Conservation (phyloP, 1,140 invertebrate genomes). For the Bombus superbus region DNA sequence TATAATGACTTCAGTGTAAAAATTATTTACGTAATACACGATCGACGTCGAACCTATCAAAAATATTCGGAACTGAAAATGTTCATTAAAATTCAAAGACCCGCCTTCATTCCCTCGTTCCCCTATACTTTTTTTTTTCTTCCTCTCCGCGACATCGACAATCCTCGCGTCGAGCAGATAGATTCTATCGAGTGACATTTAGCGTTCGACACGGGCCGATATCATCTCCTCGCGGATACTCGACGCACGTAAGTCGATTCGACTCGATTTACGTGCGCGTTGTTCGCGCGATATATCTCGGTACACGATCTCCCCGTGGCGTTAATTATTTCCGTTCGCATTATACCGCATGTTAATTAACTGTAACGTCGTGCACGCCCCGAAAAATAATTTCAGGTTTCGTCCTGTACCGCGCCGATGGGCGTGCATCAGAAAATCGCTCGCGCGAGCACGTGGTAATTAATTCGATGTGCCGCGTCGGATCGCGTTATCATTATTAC, state of each 20-base stretch:
- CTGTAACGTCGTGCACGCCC: constrained; percentile 47
- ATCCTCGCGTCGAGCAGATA: background rate
- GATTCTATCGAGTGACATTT: constrained; percentile 49
- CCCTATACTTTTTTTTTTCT: background rate
- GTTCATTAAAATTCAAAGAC: background rate
- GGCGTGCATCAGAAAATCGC: constrained; percentile 41
- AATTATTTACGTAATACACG: too few species aligned
- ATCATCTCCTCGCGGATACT: constrained; percentile 24
- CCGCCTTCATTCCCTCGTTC: accelerated
- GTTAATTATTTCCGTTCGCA: constrained; percentile 54
- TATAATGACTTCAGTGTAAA: too few species aligned
- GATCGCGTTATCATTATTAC: constrained; percentile 56
- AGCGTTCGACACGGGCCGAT: constrained; percentile 39
- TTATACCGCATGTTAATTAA: constrained; percentile 60
- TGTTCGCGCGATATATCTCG: constrained; percentile 18
- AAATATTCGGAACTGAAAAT: background rate
- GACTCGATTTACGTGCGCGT: constrained; percentile 32
- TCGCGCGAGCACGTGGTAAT: constrained; percentile 55
- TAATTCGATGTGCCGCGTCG: constrained; percentile 58
- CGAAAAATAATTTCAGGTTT: constrained; percentile 56
- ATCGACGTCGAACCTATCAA: background rate
- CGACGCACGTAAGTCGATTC: constrained; percentile 29
- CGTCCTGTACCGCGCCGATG: background rate
- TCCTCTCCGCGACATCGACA: background rate
- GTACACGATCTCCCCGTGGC: constrained; percentile 38